Percentiles rank a stretch among this genome's conserved stretches.
Conservation (phyloP, 2,888 invertebrate species). For the Noctua fimbriata region DNA sequence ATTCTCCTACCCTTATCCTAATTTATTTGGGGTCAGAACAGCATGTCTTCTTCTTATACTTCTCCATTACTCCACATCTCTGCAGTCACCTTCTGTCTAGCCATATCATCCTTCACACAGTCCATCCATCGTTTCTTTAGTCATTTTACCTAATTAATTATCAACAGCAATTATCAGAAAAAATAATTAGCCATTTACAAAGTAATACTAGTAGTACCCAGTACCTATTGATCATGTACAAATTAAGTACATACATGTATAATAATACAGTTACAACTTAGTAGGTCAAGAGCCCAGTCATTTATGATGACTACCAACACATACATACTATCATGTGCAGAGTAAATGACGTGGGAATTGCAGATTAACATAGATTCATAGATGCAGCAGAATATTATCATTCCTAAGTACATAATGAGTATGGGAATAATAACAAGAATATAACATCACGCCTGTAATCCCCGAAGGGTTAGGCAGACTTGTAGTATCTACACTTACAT, state of each 20-base stretch:
- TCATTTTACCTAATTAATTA: neutral
- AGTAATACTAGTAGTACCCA: neutral
- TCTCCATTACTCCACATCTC: too few species aligned
- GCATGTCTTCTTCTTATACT: too few species aligned
- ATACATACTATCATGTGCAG: constrained; percentile 12
- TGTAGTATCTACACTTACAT: too few species aligned
- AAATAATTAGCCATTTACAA: neutral
- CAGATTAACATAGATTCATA: constrained; percentile 17
- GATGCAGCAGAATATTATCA: constrained; percentile 19
- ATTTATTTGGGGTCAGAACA: too few species aligned
- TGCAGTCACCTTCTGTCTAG: too few species aligned
- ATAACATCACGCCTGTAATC: neutral
- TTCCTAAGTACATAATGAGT: neutral
- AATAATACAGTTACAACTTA: constrained; percentile 33
- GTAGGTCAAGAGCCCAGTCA: constrained; percentile 57
- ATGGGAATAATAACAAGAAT: neutral
- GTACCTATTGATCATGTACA: constrained; percentile 25
- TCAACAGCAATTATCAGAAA: neutral
- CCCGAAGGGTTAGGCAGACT: too few species aligned
- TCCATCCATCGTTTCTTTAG: too few species aligned
- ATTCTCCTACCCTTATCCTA: too few species aligned
- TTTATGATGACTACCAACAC: constrained; percentile 33
- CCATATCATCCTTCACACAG: too few species aligned
- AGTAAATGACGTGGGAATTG: constrained; percentile 17
- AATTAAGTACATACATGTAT: constrained; percentile 3